Evolutionary conservation across 2,888 invertebrate genomes (phyloP), one percentile per base, ranked within the genome.

Genomic region (Caenorhabditis panamensis): DNA sequence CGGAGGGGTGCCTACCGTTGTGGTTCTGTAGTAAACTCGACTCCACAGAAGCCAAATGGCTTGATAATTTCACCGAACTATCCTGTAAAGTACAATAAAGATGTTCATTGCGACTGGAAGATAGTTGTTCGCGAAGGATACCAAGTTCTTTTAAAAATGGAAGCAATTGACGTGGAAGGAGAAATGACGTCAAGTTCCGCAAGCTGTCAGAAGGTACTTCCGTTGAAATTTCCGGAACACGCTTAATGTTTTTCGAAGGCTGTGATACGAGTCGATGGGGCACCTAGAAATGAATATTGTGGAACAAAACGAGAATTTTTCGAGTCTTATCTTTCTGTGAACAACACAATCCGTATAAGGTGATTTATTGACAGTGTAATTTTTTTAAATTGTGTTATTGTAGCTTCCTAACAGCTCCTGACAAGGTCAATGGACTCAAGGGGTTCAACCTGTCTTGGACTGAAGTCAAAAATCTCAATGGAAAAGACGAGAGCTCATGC

Each of bases 81-180:
- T 93, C 97, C 97, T 66, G 94, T 94, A 79, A 95, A 96, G 89
- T 98, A 98, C 92, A 95, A 95, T 56, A 89, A 92, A 56, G 94
- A 95, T 59, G 94, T 95, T 92, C 95, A 95, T 83, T 99, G 98
- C 93, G 96, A 97, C 92, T 99, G 98, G 98, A 95, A 95, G 91
- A 95, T 99, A 91, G 71, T 71, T 24, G 90, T 86, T 2, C 76
- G 89, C 8, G 69, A 77, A 20, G 87, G 85, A 5, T 83, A 88
- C 72, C 69, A 88, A 81, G 94, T 99, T 89, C 94, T 97, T 91
- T 94, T 99, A 91, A 95, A 95, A 92, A 96, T 98, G 92, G 95
- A 95, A 91, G 93, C 94, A 85, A 96, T 99, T 91, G 95, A 95
- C 69, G 95, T 98, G 75, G 98, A 99, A 92, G 98, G 98, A 85